Evolutionary conservation across 2,797 vertebrate species (phyloP), one percentile per base, ranked within the genome.

Genomic region (Sternotherus odoratus): DNA sequence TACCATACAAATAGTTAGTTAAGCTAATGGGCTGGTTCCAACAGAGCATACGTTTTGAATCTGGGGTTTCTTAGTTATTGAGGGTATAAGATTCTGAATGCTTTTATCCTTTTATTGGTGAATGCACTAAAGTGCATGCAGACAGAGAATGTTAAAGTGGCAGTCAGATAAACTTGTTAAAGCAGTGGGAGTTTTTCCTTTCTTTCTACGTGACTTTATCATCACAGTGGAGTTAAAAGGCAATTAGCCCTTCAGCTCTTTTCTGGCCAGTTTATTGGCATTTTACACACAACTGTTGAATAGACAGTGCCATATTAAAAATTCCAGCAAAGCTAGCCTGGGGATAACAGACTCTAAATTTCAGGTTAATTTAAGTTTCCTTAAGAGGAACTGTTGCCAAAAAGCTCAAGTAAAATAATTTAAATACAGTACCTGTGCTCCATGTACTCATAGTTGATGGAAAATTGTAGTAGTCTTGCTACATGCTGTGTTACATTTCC

Each of bases 161-260:
- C 97, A 97, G 98, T 97, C 97, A 98, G 97, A 98, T 97, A 98
- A 98, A 98, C 98, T 98, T 98, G 98, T 98, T 98, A 98, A 98
- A 98, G 94, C 98, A 96, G 97, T 98, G 95, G 97, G 97, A 98
- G 98, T 95, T 97, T 98, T 98, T 97, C 97, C 98, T 97, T 97
- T 97, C 96, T 96, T 96, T 97, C 97, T 97, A 85, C 36, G 88
- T 96, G 97, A 97, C 95, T 98, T 98, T 98, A 98, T 98, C 98
- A 97, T 98, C 97, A 93, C 96, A 94, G 96, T 91, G 95, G 95
- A 98, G 98, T 98, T 98, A 98, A 98, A 98, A 98, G 98, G 97
- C 97, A 98, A 98, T 98, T 98, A 98, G 97, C 95, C 97, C 97
- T 97, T 97, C 96, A 97, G 97, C 97, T 97, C 97, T 97, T 98